Conservation (phyloP, 2,797 vertebrate genomes). For the Phrynocephalus guinanensis region DNA sequence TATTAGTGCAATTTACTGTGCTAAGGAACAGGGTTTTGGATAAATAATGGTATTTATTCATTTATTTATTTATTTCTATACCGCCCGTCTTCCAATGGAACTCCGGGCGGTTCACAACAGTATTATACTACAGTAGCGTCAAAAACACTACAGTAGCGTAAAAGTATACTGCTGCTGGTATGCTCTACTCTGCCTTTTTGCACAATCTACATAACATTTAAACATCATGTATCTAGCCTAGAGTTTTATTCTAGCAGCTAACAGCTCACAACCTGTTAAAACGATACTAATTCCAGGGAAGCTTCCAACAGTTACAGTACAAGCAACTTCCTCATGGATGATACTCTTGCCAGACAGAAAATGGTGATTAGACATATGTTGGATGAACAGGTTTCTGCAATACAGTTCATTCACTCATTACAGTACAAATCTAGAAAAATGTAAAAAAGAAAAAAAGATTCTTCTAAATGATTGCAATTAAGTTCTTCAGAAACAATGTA, state of each 20-base stretch:
- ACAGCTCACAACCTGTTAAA: conserved; percentile 12
- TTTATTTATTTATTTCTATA: no score
- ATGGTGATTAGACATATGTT: background rate
- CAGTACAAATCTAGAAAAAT: background rate
- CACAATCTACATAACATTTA: background rate
- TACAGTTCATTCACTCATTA: background rate
- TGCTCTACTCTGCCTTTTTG: background rate
- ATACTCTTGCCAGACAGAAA: background rate
- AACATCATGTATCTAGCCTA: background rate
- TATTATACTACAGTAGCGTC: no score
- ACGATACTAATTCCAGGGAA: background rate
- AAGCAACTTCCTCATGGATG: conserved; percentile 31
- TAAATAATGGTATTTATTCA: no score
- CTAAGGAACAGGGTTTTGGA: no score
- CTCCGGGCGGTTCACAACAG: no score
- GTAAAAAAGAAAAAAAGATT: conserved; percentile 14
- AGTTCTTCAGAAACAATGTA: background rate
- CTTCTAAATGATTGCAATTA: conserved; percentile 17
- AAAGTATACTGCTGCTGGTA: background rate
- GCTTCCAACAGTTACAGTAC: background rate
- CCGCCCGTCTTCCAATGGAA: no score
- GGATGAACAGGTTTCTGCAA: background rate
- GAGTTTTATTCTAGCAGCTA: background rate
- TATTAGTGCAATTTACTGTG: no score
- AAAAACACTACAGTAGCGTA: background rate